Conservation (phyloP, 2,797 vertebrate genomes). For the Esox lucius region DNA sequence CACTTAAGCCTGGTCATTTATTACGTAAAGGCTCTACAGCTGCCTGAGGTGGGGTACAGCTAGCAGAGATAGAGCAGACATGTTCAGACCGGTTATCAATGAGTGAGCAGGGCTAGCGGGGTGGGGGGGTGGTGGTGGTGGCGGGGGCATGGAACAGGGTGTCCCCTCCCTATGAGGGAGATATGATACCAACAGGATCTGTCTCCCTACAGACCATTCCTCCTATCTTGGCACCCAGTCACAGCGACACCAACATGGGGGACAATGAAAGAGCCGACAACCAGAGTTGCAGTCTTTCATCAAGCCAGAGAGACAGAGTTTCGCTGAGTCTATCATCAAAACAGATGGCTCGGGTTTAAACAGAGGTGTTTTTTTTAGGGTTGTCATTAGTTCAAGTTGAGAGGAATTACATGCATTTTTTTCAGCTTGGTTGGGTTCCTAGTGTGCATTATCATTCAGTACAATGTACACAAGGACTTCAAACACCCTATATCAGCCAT, state of each 20-base stretch:
- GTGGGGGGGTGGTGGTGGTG: not conserved
- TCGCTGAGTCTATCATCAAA: conserved; percentile 32
- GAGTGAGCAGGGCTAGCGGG: conserved; percentile 4
- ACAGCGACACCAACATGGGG: conserved; percentile 9
- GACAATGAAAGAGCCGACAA: conserved; percentile 24
- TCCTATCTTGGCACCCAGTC: conserved; percentile 31
- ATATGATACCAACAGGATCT: conserved; percentile 31
- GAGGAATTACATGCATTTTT: conserved; percentile 4
- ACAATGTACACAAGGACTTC: conserved; percentile 20
- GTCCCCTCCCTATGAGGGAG: conserved; percentile 28
- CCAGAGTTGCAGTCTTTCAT: conserved; percentile 33
- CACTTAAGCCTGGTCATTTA: too few species aligned
- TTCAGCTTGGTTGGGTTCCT: conserved; percentile 7
- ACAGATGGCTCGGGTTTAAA: conserved; percentile 60
- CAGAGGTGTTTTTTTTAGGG: conserved; percentile 24
- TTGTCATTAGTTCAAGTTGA: not conserved
- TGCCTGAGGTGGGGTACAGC: not conserved
- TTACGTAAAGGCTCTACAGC: not conserved
- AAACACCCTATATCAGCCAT: not conserved
- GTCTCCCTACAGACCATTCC: conserved; percentile 37
- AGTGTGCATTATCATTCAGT: conserved; percentile 34
- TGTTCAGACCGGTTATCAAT: conserved; percentile 25
- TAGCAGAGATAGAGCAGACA: conserved; percentile 30
- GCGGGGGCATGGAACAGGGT: conserved; percentile 32
- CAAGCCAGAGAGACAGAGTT: conserved; percentile 15